phyloP scores from a whole-genome alignment of 2,888 invertebrate genomes.

The Folsomia manolachei region DNA sequence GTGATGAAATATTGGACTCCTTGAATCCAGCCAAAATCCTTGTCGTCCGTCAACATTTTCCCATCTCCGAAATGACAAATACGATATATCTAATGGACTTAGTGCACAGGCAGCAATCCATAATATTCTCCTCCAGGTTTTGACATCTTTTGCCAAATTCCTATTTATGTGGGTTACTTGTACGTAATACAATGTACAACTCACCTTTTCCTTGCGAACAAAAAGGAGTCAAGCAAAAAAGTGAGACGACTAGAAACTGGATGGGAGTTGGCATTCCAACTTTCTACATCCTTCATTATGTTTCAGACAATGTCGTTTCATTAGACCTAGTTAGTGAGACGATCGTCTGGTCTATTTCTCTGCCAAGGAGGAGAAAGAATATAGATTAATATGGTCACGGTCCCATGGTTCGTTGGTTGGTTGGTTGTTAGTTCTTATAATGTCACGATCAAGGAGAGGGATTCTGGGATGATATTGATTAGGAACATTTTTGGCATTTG shows the following conservation, averaged over 20 bases:
- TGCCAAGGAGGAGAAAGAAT: too few species aligned
- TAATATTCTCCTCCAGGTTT: neutral
- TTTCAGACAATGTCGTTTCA: neutral
- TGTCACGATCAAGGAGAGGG: neutral
- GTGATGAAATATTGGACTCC: too few species aligned
- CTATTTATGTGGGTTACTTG: too few species aligned
- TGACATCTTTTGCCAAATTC: neutral
- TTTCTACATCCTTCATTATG: conserved; percentile 1
- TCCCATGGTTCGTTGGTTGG: neutral
- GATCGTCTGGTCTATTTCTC: too few species aligned
- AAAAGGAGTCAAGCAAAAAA: too few species aligned
- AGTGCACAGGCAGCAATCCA: neutral
- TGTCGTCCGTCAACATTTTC: neutral
- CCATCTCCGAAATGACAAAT: neutral
- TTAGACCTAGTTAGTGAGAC: neutral
- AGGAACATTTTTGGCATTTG: conserved; percentile 2
- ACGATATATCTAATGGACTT: neutral
- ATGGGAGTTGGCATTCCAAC: conserved; percentile 5
- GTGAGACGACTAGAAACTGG: too few species aligned
- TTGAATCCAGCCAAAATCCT: too few species aligned
- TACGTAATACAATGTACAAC: neutral
- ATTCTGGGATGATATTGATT: neutral
- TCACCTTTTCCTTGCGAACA: neutral
- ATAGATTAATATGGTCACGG: too few species aligned
- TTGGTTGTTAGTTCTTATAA: too few species aligned